Evolutionary conservation across 2,113 vertebrate species (phyloP), one percentile per base, ranked within the genome.

Genomic region (Anolis sagrei): DNA sequence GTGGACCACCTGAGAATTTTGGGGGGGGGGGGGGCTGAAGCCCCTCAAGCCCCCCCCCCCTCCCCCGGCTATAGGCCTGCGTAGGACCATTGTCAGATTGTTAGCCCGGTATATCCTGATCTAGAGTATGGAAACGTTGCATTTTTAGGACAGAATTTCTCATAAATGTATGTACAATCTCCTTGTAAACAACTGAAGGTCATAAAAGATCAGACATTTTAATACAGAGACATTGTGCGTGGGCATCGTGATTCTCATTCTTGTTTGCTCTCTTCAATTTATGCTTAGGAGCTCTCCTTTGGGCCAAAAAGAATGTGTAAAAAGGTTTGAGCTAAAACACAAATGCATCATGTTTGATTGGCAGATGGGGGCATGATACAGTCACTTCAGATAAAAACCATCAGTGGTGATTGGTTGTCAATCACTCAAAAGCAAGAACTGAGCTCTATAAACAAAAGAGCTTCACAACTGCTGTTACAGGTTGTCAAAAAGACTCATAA

Each of bases 311-410:
- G 48, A 6, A 72, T 25, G 27, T 58, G 25, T 5, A 34, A 21
- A 44, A 19, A 39, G 49, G 16, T 36, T 73, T 62, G 54, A 75
- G 54, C 51, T 64, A n/a, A 75, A 83, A 62, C 29, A n/a, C 72
- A 39, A 83, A 74, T 36, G 39, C 54, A 74, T 29, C 58, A 76
- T 2, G 7, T 51, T 68, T 66, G 82, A 84, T 36, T 76, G 82
- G 13, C 74, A 76, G 1, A 16, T 76, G 3, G n/a, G 73, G 14
- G 58, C 39, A 27, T n/a, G 81, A 68, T 66, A 44, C 39, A 84
- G 73, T 66, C 74, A 51, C 61, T 84, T 84, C 64, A 76, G 16
- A 81, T 69, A 66, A 69, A 49, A 64, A 18, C 78, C 64, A 48
- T 81, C 64, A n/a, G 44, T n/a, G 68, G 79, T 48, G 39, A 69